Base-by-base conservation (phyloP, 2,888 invertebrate genomes). In the Embidobia sp. region DNA sequence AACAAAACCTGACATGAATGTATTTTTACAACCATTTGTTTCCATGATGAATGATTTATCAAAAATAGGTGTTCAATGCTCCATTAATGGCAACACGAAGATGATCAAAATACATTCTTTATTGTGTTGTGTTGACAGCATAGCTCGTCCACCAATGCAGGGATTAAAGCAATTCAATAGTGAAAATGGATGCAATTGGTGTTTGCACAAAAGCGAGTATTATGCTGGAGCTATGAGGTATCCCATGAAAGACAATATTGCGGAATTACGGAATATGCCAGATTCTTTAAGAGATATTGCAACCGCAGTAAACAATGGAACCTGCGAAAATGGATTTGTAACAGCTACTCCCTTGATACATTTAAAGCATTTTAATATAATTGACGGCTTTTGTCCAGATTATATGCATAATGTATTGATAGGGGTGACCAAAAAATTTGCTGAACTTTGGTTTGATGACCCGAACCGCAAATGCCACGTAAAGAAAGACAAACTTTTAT, bases 281-380 rank as follows among this genome's bases (percentile, higher is more conserved):
- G 40, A 18, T 8, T 40, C 40, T 1, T 18, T 40, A 40, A 18
- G 16, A 3, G 18, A 40, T 40, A 40, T 40, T 1, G n/a, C 18
- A 18, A n/a, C 2, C 2, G 15, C 35, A 3, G 35, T 35, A 13
- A 2, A 13, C 2, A 4, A 8, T 10, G 35, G 35, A 11, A 7
- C 2, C 1, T 2, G 11, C 2, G 7, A 4, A 13, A 35, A 35
- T 35, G 35, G 35, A n/a, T 35, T 35, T 35, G 2, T 35, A 35
- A 35, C 10, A n/a, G 35, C 35, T 3, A 11, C 35, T 4, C 35
- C 6, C 2, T 7, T 40, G 4, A 11, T 44, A 6, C 3, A 10
- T 16, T 59, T 77, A n/a, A 37, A 33, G 6, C 13, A 29, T 31
- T 79, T 79, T 22, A 19, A 78, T 55, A 77, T 76, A 13, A 31